Base-by-base conservation (phyloP, 1,140 invertebrate species). In the Pachyrhynchus sulphureomaculatus region DNA sequence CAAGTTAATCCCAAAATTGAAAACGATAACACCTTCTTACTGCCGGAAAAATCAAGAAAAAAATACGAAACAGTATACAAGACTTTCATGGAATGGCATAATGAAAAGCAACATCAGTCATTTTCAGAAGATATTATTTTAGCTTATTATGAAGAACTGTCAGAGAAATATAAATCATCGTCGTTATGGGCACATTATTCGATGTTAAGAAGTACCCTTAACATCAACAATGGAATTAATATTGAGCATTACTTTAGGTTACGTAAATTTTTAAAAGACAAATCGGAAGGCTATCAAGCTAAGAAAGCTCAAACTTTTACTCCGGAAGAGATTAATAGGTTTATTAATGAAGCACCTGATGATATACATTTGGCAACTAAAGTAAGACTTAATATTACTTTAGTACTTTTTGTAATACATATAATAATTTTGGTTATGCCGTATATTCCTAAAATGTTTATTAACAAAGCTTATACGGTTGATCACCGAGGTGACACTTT, bases 151-250 rank as follows among this genome's bases (percentile, higher is more conserved):
- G 23, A 57, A 20, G 52, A 67, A 58, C 52, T 73, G 18, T 54
- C 67, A 6, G 61, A 62, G 29, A 66, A 15, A 21, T 56, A 56
- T 2, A 67, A 66, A 54, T 58, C 69, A 17, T 68, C 71, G 26
- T 63, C 65, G 32, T 47, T 74, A 15, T 72, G 69, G 68, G 34
- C 60, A 0, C 26, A 49, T 10, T 72, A 69, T 56, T 72, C 65
- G 6, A 73, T 70, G 67, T 48, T 73, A n/a, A 55, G 51, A 23
- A 52, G 23, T 13, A 70, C 63, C 15, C 23, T 69, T 4, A 55
- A 45, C 6, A 55, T 34, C 21, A 52, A 67, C 33, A n/a, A 71
- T 13, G 64, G 66, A 33, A 52, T 71, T 9, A 41, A 65, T 23
- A 60, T 47, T 33, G 44, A 9, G 62, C 68, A 34, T 4, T 57